Base-by-base conservation (phyloP, 1,140 invertebrate species). In the Drosophila prosaltans region DNA sequence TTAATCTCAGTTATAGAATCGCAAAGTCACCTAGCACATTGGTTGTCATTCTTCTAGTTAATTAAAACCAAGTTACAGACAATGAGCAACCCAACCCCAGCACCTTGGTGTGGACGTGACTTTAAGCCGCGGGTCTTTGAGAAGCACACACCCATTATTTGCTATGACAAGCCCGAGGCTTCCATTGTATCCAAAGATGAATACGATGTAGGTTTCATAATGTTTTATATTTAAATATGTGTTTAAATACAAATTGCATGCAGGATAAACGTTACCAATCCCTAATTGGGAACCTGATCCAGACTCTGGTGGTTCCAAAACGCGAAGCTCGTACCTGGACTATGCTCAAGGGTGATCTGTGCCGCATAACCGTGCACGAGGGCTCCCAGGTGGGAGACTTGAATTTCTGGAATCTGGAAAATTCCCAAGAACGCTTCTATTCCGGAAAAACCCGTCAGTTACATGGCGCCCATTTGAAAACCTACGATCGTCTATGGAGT, bases 391-490 rank as follows among this genome's bases (percentile, higher is more conserved):
- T 93, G 45, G 93, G 92, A 10, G 93, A 93, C 74, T 9, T 93
- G 2, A 93, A 93, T 65, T 88, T 93, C 26, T 93, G 93, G 93
- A 93, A 93, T 69, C 62, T 92, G 24, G 82, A 93, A 0, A 93
- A 93, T 74, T 81, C 83, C 0, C 83, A 91, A 28, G 93, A 93
- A 61, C 86, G 92, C 28, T 93, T 93, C 78, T 93, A 93, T 58
- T 93, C 93, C 21, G 93, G 93, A 3, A 93, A 93, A 80, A 93
- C 93, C 7, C 82, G 93, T 3, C 93, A 94, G 71, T 66, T 94
- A 16, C 93, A 94, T 59, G 71, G 90, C 2, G 66, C 93, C 1
- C 93, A 94, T 64, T 65, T 94, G 3, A 83, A 86, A 10, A 83
- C 91, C 0, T 93, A 93, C 65, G 93, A 94, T 72, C 73, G 93